Percentiles rank a stretch among this genome's conserved stretches.
phyloP scores from a whole-genome alignment of 2,113 vertebrate species.

The Zapus hudsonius region DNA sequence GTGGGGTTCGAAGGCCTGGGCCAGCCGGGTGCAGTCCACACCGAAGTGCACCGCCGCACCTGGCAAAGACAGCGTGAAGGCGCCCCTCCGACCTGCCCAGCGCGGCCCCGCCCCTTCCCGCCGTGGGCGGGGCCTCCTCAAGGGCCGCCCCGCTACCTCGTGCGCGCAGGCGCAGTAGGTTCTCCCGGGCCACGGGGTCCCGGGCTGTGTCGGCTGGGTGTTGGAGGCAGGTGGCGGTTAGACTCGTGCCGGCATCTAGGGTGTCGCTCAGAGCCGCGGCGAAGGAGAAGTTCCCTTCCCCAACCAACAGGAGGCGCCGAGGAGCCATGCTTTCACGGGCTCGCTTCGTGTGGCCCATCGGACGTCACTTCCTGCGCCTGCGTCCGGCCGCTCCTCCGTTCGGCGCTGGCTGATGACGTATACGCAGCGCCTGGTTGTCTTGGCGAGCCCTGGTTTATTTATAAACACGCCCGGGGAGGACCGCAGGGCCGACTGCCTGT shows the following conservation, averaged over 20 bases:
- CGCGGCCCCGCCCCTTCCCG: no score
- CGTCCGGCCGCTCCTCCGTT: rapidly evolving
- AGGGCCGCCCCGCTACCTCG: constrained; percentile 82
- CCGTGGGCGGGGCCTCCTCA: neutral
- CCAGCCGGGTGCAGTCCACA: constrained; percentile 92
- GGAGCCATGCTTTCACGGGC: constrained; percentile 60
- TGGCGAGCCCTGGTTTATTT: neutral
- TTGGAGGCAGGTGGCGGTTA: constrained; percentile 92
- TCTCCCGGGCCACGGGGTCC: constrained; percentile 81
- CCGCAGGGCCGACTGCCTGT: rapidly evolving
- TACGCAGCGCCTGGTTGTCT: rapidly evolving
- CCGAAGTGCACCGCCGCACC: constrained; percentile 90
- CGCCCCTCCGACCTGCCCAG: no score
- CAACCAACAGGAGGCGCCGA: constrained; percentile 89
- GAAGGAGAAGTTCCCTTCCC: constrained; percentile 97
- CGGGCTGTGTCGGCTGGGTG: constrained; percentile 77
- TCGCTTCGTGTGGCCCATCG: neutral
- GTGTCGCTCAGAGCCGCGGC: constrained; percentile 85
- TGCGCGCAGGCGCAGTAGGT: constrained; percentile 86
- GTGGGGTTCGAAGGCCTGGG: constrained; percentile 81
- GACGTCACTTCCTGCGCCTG: constrained; percentile 55
- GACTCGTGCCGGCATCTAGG: neutral
- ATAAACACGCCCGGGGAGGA: rapidly evolving
- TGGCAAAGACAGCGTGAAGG: constrained; percentile 70
- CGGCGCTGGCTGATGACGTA: neutral